Evolutionary conservation across 2,888 invertebrate species (phyloP).

Genomic region (Luperina nickerlii): DNA sequence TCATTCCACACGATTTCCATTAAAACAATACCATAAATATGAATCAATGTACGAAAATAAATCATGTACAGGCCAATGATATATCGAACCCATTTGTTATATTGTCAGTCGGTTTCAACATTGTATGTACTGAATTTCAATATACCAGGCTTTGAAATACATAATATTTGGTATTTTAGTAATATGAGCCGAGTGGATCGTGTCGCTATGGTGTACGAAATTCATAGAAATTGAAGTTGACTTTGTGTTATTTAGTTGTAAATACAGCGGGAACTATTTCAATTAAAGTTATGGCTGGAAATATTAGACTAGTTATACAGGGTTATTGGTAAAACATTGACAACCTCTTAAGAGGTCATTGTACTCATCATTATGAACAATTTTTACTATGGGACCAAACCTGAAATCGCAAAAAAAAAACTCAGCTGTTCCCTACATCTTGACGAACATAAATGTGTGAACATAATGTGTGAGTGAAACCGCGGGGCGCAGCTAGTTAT

Average conservation of each 20-base stretch:
- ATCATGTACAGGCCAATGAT: slow-evolving; percentile 48
- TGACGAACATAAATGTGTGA: no score
- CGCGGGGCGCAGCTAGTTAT: no score
- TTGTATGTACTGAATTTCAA: slow-evolving; percentile 49
- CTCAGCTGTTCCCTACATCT: no score
- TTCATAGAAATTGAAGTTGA: slow-evolving; percentile 9
- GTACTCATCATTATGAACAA: no score
- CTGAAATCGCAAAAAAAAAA: no score
- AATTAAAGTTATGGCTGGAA: not conserved
- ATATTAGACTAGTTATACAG: not conserved
- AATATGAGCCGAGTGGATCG: slow-evolving; percentile 7
- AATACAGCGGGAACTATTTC: not conserved
- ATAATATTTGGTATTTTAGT: slow-evolving; percentile 17
- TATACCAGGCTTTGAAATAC: slow-evolving; percentile 34
- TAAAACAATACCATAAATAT: slow-evolving; percentile 45
- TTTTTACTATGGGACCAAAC: no score
- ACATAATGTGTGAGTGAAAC: no score
- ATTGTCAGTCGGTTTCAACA: slow-evolving; percentile 40
- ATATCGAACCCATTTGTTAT: slow-evolving; percentile 50
- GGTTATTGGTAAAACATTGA: no score
- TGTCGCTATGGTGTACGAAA: not conserved
- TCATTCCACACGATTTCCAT: slow-evolving; percentile 35
- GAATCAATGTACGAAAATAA: slow-evolving; percentile 46
- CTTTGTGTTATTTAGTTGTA: slow-evolving; percentile 25
- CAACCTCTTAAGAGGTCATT: no score